Evolutionary conservation across 2,797 vertebrate genomes (phyloP).

Genomic region (Enteromius treurensis): DNA sequence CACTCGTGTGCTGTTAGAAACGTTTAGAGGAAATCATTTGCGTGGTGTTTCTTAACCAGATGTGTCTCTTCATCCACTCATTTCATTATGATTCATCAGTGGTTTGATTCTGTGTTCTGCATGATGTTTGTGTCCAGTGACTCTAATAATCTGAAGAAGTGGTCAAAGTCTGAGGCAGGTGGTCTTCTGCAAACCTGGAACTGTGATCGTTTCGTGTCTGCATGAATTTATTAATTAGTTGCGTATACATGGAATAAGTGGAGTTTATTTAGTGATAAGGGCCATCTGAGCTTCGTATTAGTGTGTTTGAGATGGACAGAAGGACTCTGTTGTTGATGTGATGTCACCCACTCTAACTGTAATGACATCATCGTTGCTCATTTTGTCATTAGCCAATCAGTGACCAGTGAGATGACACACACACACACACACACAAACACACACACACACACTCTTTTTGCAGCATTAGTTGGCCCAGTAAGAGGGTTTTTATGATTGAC

Average conservation of each 20-base stretch:
- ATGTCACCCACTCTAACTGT: constrained; percentile 9
- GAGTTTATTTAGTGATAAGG: background rate
- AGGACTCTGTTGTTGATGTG: background rate
- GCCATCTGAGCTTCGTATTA: no score
- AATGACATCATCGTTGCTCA: constrained; percentile 13
- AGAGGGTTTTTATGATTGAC: constrained; percentile 41
- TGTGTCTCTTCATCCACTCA: background rate
- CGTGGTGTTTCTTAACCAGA: background rate
- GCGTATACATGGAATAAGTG: background rate
- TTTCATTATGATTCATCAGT: background rate
- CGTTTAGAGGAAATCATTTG: background rate
- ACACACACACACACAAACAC: constrained; percentile 19
- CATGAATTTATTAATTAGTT: background rate
- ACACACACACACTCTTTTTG: background rate
- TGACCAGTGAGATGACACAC: background rate
- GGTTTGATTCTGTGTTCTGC: background rate
- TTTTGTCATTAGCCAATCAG: background rate
- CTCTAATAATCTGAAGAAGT: background rate
- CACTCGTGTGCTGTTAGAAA: background rate
- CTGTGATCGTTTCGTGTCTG: background rate
- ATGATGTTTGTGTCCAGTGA: background rate
- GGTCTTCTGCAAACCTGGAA: background rate
- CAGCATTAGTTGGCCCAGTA: constrained; percentile 1
- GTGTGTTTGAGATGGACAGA: background rate
- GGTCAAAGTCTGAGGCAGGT: background rate